These are phyloP conservation scores for Ceratitis capitata DNA, from an alignment of 1,140 invertebrate species.

Conservation along the genomic window DNA sequence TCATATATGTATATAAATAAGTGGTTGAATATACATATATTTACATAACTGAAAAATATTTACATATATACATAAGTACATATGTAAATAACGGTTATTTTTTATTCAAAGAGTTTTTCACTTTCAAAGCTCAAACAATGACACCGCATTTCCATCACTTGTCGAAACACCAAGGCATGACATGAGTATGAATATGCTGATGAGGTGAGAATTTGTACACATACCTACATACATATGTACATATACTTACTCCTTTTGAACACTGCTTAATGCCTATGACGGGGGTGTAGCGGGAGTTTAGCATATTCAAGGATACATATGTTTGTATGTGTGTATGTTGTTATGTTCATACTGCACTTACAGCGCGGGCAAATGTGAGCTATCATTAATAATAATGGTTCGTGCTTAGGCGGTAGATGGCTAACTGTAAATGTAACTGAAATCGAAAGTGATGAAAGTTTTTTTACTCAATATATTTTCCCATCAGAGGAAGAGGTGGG, in stretches of 20 bases:
- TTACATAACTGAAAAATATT: no score
- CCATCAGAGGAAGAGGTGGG: neutral
- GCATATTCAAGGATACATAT: no score
- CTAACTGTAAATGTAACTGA: neutral
- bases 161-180: neutral
- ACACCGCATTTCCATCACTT: neutral
- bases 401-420: neutral
- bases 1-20: neutral
- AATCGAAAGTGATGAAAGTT: neutral
- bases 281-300: no score
- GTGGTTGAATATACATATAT: neutral
- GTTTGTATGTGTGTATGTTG: no score
- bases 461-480: neutral
- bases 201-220: neutral
- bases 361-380: neutral
- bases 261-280: no score
- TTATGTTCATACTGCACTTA: no score
- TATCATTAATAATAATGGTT: neutral
- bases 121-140: neutral
- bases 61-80: neutral
- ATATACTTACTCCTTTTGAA: no score
- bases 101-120: neutral
- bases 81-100: no score
- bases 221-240: no score
- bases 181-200: neutral